phyloP scores from a whole-genome alignment of 2,797 vertebrate species.

The Psittacula echo region DNA sequence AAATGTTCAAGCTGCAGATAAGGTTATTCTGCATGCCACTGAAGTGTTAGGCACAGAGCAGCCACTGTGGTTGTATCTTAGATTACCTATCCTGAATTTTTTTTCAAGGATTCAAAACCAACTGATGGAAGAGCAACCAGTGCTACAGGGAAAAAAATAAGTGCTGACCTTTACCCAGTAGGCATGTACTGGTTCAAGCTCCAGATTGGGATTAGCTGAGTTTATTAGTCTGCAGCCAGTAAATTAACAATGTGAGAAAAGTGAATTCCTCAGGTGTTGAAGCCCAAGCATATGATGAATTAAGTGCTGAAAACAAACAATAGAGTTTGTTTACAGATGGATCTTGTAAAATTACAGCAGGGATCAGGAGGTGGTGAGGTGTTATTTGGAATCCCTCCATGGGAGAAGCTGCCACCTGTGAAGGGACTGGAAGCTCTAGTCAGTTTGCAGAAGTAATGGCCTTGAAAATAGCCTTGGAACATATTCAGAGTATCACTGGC shows the following conservation, averaged over 20 bases:
- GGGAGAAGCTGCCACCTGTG: constrained; percentile 11
- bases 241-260: not conserved
- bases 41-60: not conserved
- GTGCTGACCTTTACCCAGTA: not conserved
- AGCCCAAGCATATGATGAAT: not conserved
- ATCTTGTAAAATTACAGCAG: constrained; percentile 20
- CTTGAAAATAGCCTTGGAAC: constrained; percentile 58
- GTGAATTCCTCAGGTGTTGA: not conserved
- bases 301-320: not conserved
- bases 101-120: not conserved
- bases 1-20: not conserved
- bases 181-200: not conserved
- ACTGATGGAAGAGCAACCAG: not conserved
- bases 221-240: not conserved
- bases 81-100: not conserved
- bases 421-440: constrained; percentile 3
- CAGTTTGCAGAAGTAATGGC: constrained; percentile 54
- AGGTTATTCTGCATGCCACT: not conserved
- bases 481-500: not conserved
- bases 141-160: not conserved
- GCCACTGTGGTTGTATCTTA: not conserved
- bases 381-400: constrained; percentile 10
- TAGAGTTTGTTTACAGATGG: not conserved
- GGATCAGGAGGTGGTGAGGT: constrained; percentile 18
- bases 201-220: not conserved